A percentile compares a stretch with the other conserved stretches of the same genome.
Evolutionary conservation across 1,140 invertebrate genomes (phyloP).

Genomic region (Globodera rostochiensis): DNA sequence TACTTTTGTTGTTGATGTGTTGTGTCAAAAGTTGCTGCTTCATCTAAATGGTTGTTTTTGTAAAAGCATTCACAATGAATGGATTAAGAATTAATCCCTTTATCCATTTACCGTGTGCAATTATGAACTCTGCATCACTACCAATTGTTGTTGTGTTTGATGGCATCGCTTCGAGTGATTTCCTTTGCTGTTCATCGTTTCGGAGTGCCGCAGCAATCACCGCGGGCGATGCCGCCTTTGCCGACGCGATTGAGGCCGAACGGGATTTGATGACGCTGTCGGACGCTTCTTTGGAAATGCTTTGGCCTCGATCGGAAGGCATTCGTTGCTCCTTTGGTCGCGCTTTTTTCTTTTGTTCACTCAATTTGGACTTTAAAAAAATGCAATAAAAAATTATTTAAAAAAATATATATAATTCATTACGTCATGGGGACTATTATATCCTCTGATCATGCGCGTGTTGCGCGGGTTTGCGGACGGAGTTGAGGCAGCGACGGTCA

Average conservation of each 20-base stretch:
- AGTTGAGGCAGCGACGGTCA: constrained; percentile 15
- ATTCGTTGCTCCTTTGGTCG: background rate
- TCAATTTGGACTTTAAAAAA: background rate
- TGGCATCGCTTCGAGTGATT: too few relatives aligned
- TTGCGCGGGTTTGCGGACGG: constrained; percentile 25
- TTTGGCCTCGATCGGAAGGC: background rate
- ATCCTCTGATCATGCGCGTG: constrained; percentile 28
- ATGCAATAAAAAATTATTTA: background rate
- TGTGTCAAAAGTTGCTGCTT: background rate
- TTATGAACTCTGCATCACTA: background rate
- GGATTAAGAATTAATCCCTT: too few relatives aligned
- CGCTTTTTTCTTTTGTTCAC: background rate
- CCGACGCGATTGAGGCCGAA: background rate
- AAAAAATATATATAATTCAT: background rate
- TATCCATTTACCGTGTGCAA: too few relatives aligned
- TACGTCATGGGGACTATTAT: background rate
- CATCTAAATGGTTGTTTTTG: background rate
- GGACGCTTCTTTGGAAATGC: background rate
- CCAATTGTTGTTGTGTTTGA: background rate
- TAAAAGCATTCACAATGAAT: too few relatives aligned
- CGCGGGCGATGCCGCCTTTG: background rate
- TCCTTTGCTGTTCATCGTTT: background rate
- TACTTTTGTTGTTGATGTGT: too few relatives aligned
- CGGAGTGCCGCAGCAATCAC: background rate
- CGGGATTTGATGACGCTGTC: background rate